These are phyloP conservation scores for Alentia gelatinosa DNA, from an alignment of 2,888 invertebrate genomes.

Conservation along the genomic window DNA sequence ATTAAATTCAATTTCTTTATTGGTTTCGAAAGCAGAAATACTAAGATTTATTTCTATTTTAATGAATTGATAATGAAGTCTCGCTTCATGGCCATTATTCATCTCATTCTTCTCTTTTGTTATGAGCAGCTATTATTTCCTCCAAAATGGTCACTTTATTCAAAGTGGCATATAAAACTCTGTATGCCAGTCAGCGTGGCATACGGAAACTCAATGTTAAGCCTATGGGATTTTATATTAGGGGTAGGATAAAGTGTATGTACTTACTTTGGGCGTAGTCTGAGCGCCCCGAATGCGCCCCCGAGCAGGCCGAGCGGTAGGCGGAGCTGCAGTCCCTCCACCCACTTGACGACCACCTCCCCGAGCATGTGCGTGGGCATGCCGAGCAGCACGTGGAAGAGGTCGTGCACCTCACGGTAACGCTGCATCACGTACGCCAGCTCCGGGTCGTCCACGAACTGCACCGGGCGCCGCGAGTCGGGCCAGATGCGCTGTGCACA, in stretches of 20 bases:
- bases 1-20: no score
- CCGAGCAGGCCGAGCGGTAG: slow-evolving; percentile 98
- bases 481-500: slow-evolving; percentile 83
- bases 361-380: slow-evolving; percentile 87
- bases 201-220: no score
- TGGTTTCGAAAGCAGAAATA: no score
- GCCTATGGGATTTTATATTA: no score
- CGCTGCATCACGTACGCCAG: slow-evolving; percentile 98
- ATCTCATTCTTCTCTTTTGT: no score
- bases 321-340: slow-evolving; percentile 96
- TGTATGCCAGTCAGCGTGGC: no score
- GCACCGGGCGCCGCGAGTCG: slow-evolving; percentile 93
- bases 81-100: no score
- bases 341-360: slow-evolving; percentile 97
- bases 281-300: slow-evolving; percentile 93
- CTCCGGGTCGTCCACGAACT: slow-evolving; percentile 93
- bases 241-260: not conserved
- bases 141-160: no score
- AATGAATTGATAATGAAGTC: no score
- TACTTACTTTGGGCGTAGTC: slow-evolving; percentile 88
- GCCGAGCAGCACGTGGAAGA: slow-evolving; percentile 91
- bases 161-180: no score
- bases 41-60: no score
- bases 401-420: slow-evolving; percentile 97
- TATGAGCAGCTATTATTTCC: no score